Conservation (phyloP, 2,113 vertebrate species). For the Thamnophis sirtalis region DNA sequence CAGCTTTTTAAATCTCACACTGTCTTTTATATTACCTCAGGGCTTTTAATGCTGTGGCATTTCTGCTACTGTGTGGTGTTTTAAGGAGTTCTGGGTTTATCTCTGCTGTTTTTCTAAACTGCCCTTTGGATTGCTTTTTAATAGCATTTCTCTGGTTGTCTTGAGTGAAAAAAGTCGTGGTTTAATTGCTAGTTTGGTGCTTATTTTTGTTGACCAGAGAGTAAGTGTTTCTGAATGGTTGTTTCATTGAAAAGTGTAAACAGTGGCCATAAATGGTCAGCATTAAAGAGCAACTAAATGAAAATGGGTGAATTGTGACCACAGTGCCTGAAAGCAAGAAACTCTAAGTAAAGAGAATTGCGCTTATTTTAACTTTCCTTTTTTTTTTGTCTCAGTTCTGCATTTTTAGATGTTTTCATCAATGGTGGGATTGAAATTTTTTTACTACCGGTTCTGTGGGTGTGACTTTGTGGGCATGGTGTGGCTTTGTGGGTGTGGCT, state of each 20-base stretch:
- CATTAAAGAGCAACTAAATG: background rate
- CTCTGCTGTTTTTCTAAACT: background rate
- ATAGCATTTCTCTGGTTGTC: background rate
- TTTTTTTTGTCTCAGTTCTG: background rate
- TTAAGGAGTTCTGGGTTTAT: background rate
- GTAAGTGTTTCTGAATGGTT: background rate
- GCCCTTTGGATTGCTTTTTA: background rate
- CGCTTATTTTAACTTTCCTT: background rate
- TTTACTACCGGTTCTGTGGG: no score
- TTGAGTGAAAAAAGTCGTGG: background rate
- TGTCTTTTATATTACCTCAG: background rate
- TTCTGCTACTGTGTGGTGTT: background rate
- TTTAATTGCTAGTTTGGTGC: background rate
- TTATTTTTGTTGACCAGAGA: background rate
- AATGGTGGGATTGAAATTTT: no score
- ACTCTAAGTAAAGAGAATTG: background rate
- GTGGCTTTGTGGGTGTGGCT: no score
- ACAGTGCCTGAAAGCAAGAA: background rate
- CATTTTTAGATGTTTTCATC: background rate
- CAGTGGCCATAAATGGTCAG: background rate
- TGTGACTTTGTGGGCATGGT: no score
- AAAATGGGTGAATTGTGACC: background rate
- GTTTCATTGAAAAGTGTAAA: background rate
- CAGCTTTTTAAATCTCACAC: background rate
- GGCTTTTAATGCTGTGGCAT: background rate